Conservation (phyloP, 2,113 vertebrate species). For the Solea senegalensis region DNA sequence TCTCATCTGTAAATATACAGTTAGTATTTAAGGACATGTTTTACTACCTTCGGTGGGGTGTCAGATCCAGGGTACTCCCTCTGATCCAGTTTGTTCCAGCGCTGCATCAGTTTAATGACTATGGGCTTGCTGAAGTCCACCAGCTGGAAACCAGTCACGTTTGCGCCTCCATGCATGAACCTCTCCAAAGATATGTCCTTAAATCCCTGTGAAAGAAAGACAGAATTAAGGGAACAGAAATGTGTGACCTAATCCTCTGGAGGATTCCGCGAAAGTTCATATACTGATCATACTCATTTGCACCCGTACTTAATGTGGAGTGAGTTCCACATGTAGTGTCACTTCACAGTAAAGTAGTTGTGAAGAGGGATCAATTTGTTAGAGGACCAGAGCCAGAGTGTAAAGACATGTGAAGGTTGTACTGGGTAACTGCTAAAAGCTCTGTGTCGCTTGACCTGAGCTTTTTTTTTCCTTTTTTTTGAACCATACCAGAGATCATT, state of each 20-base stretch:
- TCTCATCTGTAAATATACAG: no score
- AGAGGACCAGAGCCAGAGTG: slow-evolving; percentile 19
- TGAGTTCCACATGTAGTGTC: slow-evolving; percentile 29
- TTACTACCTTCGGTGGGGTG: slow-evolving; percentile 92
- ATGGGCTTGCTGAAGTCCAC: slow-evolving; percentile 97
- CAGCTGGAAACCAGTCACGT: slow-evolving; percentile 97
- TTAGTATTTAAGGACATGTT: not conserved
- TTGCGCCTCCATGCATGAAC: slow-evolving; percentile 98
- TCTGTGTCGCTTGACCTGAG: slow-evolving; percentile 39
- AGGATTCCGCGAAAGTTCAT: not conserved
- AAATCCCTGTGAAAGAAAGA: slow-evolving; percentile 86
- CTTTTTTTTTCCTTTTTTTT: slow-evolving; percentile 29
- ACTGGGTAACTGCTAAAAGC: slow-evolving; percentile 58
- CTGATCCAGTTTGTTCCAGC: slow-evolving; percentile 99
- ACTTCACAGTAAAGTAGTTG: slow-evolving; percentile 26
- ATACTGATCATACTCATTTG: slow-evolving; percentile 21
- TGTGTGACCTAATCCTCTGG: not conserved
- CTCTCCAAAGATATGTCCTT: slow-evolving; percentile 98
- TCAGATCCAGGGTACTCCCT: slow-evolving; percentile 98
- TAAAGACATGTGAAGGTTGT: slow-evolving; percentile 39
- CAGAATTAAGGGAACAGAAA: slow-evolving; percentile 10
- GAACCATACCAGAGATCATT: slow-evolving; percentile 24
- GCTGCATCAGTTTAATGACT: slow-evolving; percentile 96
- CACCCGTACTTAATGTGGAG: slow-evolving; percentile 17
- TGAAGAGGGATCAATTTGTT: slow-evolving; percentile 39